Evolutionary conservation across 1,140 invertebrate genomes (phyloP).

Genomic region (Anadara kagoshimensis): DNA sequence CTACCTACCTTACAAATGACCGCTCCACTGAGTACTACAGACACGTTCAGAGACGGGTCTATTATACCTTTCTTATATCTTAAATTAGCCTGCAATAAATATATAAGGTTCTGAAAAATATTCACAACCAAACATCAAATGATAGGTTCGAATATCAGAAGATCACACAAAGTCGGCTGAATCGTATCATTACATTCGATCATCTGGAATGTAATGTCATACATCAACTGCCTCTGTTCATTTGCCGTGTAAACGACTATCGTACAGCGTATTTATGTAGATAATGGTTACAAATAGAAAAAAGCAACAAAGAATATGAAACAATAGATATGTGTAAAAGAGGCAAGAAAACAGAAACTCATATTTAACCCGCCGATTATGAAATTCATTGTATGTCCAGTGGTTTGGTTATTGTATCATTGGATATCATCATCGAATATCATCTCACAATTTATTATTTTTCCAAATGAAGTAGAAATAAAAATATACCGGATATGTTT

Average conservation of each 20-base stretch:
- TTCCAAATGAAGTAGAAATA: no score
- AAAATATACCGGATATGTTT: no score
- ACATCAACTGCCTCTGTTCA: neutral
- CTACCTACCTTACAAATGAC: conserved; percentile 26
- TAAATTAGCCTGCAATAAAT: conserved; percentile 12
- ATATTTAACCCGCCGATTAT: neutral
- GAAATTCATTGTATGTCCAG: neutral
- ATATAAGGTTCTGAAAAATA: neutral
- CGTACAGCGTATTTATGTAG: no score
- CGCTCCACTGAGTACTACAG: conserved; percentile 10
- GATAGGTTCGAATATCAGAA: neutral
- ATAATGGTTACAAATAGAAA: no score
- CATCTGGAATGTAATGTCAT: no score
- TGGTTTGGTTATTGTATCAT: no score
- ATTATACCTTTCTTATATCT: conserved; percentile 15
- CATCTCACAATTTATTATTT: no score
- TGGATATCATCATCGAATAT: no score
- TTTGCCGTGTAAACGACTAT: neutral
- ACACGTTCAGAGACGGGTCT: conserved; percentile 24
- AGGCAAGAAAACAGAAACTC: neutral
- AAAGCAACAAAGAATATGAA: no score
- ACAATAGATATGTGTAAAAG: no score
- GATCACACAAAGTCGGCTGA: neutral
- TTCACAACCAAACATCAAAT: neutral
- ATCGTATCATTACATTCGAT: neutral